These are phyloP conservation scores for Blastobasis adustella DNA, from an alignment of 2,888 invertebrate species.

Conservation along the genomic window DNA sequence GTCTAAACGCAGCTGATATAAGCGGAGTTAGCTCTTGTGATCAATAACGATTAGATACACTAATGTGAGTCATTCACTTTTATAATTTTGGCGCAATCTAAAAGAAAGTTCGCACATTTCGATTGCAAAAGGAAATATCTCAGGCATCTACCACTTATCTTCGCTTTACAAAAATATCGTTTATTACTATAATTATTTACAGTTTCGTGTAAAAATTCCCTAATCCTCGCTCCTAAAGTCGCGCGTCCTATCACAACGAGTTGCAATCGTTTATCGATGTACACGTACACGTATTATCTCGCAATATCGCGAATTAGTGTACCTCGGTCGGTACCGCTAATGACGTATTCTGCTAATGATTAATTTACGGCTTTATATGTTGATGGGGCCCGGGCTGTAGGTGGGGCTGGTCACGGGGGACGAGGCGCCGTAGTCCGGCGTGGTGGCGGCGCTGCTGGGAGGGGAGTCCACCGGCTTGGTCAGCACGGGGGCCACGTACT, in stretches of 20 bases:
- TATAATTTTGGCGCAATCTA: too few species aligned
- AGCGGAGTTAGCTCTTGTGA: too few species aligned
- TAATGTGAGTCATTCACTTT: too few species aligned
- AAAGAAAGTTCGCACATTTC: too few species aligned
- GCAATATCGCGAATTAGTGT: slow-evolving; percentile 10
- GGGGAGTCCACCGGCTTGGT: slow-evolving; percentile 64
- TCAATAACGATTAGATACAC: too few species aligned
- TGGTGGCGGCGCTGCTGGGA: slow-evolving; percentile 48
- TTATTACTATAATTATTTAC: slow-evolving; percentile 36
- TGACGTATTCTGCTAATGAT: slow-evolving; percentile 1
- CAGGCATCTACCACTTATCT: slow-evolving; percentile 20
- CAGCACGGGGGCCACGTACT: slow-evolving; percentile 75
- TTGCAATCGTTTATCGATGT: slow-evolving; percentile 16
- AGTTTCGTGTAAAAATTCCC: slow-evolving; percentile 21
- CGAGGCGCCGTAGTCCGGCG: slow-evolving; percentile 68
- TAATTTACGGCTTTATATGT: slow-evolving; percentile 52
- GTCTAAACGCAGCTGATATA: too few species aligned
- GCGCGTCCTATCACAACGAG: background rate
- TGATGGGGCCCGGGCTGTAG: slow-evolving; percentile 55
- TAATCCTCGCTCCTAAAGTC: slow-evolving; percentile 20
- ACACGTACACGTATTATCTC: slow-evolving; percentile 5
- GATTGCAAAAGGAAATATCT: slow-evolving; percentile 23
- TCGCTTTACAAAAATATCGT: slow-evolving; percentile 40
- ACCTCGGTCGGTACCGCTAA: slow-evolving; percentile 9
- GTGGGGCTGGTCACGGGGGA: slow-evolving; percentile 48